Evolutionary conservation across 2,888 invertebrate species (phyloP).

Genomic region (Tenthredo mesomela): DNA sequence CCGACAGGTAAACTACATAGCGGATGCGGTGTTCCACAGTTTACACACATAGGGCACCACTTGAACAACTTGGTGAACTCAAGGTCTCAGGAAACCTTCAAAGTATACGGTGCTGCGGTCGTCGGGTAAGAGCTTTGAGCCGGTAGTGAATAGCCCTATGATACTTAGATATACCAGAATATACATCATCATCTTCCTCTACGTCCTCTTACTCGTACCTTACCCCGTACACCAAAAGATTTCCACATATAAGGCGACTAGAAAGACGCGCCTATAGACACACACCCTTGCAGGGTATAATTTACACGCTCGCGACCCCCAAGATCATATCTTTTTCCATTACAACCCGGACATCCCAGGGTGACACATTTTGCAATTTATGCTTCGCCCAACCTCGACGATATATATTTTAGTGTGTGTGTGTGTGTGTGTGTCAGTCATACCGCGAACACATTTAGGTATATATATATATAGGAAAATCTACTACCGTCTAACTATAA

Average conservation of each 20-base stretch:
- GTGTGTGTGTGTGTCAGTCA: background rate
- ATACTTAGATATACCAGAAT: slow-evolving; percentile 14
- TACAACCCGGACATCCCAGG: slow-evolving; percentile 64
- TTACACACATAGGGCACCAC: background rate
- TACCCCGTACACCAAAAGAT: background rate
- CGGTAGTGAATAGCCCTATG: slow-evolving; percentile 29
- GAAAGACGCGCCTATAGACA: background rate
- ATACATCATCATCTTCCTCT: background rate
- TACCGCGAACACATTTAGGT: background rate
- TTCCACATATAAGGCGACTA: background rate
- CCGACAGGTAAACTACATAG: slow-evolving; percentile 9
- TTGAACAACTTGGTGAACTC: slow-evolving; percentile 5
- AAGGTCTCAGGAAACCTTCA: slow-evolving; percentile 26
- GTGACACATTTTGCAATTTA: slow-evolving; percentile 65
- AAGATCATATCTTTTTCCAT: slow-evolving; percentile 66
- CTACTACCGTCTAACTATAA: background rate
- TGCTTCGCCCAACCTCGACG: background rate
- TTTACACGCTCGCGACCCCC: slow-evolving; percentile 45
- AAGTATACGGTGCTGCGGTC: slow-evolving; percentile 5
- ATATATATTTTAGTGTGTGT: background rate
- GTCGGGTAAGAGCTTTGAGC: slow-evolving; percentile 32
- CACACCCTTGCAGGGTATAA: slow-evolving; percentile 4
- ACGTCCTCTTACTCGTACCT: background rate
- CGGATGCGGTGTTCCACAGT: slow-evolving; percentile 17
- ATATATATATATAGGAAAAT: background rate